Conservation (phyloP, 2,797 vertebrate species). For the Acanthornis magna region DNA sequence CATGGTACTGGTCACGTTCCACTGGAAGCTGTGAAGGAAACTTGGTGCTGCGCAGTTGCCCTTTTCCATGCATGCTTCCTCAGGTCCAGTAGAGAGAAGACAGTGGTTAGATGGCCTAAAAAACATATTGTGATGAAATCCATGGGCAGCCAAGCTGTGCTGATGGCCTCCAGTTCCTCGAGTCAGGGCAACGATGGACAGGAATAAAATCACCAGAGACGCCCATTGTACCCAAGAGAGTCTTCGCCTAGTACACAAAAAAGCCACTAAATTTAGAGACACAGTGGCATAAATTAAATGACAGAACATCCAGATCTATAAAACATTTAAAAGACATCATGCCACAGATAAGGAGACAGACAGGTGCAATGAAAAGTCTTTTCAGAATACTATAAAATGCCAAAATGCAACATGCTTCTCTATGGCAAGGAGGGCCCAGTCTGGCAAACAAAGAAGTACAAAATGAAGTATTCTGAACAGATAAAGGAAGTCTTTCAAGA, state of each 20-base stretch:
- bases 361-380: neutral
- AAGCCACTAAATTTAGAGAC: constrained; percentile 35
- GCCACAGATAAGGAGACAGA: neutral
- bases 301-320: neutral
- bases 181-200: constrained; percentile 91
- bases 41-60: constrained; percentile 60
- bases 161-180: constrained; percentile 79
- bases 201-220: constrained; percentile 89
- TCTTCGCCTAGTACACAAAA: constrained; percentile 81
- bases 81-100: constrained; percentile 76
- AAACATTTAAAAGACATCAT: neutral
- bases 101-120: constrained; percentile 88
- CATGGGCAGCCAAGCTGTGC: constrained; percentile 74
- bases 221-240: constrained; percentile 95
- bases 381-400: neutral
- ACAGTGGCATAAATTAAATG: neutral
- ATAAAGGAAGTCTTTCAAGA: neutral
- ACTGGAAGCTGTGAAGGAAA: constrained; percentile 75
- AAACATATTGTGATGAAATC: constrained; percentile 80
- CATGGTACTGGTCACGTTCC: constrained; percentile 76
- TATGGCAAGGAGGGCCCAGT: neutral
- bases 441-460: neutral
- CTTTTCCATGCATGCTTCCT: constrained; percentile 74
- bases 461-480: neutral
- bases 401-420: neutral